These are phyloP conservation scores for Sylvilagus bachmani DNA, from an alignment of 2,113 vertebrate species.

Conservation along the genomic window DNA sequence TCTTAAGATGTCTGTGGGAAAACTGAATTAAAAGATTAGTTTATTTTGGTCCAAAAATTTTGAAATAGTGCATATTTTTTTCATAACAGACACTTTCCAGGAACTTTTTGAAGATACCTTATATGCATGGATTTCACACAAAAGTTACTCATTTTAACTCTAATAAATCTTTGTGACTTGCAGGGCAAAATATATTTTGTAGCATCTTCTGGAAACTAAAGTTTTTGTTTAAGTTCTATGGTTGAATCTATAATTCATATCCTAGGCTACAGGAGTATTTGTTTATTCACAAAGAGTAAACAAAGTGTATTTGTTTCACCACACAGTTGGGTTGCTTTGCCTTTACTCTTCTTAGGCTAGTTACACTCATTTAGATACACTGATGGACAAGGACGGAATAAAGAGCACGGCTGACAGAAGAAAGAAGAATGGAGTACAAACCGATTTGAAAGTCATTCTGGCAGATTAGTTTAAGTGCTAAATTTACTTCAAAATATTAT, in stretches of 20 bases:
- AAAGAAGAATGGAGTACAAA: conserved; percentile 2
- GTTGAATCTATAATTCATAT: not conserved
- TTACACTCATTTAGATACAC: not conserved
- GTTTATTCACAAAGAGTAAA: not conserved
- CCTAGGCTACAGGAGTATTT: not conserved
- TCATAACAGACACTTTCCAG: too few species aligned
- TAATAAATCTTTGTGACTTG: not conserved
- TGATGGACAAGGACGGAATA: not conserved
- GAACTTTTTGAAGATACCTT: too few species aligned
- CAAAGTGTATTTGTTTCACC: not conserved
- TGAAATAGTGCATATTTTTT: too few species aligned
- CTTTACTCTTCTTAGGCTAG: not conserved
- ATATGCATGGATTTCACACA: too few species aligned
- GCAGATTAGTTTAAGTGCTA: conserved; percentile 6
- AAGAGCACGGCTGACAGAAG: not conserved
- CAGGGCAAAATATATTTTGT: not conserved
- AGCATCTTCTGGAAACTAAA: not conserved
- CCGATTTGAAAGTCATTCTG: conserved; percentile 28
- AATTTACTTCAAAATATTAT: conserved; percentile 43
- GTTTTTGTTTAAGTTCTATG: not conserved
- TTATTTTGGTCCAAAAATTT: too few species aligned
- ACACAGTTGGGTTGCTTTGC: not conserved
- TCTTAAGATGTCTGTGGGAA: too few species aligned
- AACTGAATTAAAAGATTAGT: too few species aligned
- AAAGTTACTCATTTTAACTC: not conserved